A percentile compares a stretch with the other conserved stretches of the same genome.
Conservation (phyloP, 2,888 invertebrate genomes). For the Xylota sylvarum region DNA sequence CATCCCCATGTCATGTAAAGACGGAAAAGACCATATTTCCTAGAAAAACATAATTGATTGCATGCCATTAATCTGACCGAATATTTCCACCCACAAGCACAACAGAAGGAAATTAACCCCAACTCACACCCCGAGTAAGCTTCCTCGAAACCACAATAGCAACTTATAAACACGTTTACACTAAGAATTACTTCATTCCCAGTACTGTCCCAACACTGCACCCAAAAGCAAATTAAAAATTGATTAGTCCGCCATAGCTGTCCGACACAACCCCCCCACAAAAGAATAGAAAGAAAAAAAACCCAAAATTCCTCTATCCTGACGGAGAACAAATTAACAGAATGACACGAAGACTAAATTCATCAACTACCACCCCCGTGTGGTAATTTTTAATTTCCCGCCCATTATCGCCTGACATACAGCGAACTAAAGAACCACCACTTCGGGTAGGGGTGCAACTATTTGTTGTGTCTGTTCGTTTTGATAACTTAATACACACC, state of each 20-base stretch:
- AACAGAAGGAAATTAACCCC: constrained; percentile 43
- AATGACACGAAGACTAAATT: constrained; percentile 56
- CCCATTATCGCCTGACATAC: constrained; percentile 59
- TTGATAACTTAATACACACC: constrained; percentile 57
- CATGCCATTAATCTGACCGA: constrained; percentile 36
- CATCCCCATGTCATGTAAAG: not conserved
- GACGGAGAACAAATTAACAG: constrained; percentile 52
- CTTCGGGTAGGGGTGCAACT: constrained; percentile 51
- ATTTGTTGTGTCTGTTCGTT: constrained; percentile 45
- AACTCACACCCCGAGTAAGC: constrained; percentile 28
- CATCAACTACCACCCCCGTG: constrained; percentile 3
- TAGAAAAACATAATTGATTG: constrained; percentile 48
- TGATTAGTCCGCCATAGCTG: constrained; percentile 56
- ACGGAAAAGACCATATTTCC: not conserved
- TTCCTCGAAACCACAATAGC: constrained; percentile 8
- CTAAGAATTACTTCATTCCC: constrained; percentile 44
- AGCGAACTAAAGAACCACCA: constrained; percentile 33
- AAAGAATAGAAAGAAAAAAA: not conserved
- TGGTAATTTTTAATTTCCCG: constrained; percentile 61
- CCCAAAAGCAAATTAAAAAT: constrained; percentile 68
- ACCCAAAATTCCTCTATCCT: constrained; percentile 34
- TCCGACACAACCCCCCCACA: constrained; percentile 10
- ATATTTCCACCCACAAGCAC: constrained; percentile 19
- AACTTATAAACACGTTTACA: constrained; percentile 58
- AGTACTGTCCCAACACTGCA: constrained; percentile 36